Evolutionary conservation across 1,140 invertebrate species (phyloP), one percentile per base, ranked within the genome.

Genomic region (Neuroterus valhalla): DNA sequence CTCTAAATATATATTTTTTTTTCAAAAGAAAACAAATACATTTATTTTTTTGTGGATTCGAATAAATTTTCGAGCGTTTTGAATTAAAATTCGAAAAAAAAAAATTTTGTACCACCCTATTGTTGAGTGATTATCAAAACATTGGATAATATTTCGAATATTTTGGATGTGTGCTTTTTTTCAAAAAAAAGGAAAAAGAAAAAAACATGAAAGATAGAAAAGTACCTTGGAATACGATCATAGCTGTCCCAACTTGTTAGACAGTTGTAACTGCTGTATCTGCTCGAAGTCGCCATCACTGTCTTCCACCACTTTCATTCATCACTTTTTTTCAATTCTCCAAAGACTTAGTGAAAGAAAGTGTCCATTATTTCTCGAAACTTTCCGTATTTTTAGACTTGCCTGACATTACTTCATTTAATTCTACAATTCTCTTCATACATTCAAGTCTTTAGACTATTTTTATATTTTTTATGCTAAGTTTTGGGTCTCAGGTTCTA

Each of bases 231-330:
- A 91, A 96, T 96, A 82, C 92, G 93, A 90, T 96, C 95, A 88
- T 96, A 96, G 90, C 95, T 96, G 90, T 96, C 95, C 95, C 95
- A 96, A 89, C 94, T 95, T 46, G 94, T 95, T 81, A 96, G 92
- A 90, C 95, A 96, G 90, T 96, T 96, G 91, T 96, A 96, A 68
- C 95, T 96, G 90, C 93, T 95, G 91, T 96, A 96, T 89, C 94
- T 93, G 90, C 93, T 94, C 74, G 94, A 93, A 81, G 93, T 91
- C 85, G 92, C 93, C 93, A 94, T 94, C 81, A 80, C 72, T 82
- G 70, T 77, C n/a, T 69, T 48, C n/a, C 71, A 50, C 67, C 71
- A 55, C 52, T 55, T 62, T 26, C n/a, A 31, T 31, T 31, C 23
- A 62, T 62, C 23, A 62, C 55, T 62, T 31, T 62, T 62, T 62